Evolutionary conservation across 2,888 invertebrate species (phyloP), one percentile per base, ranked within the genome.

Genomic region (Phaonia tiefii): DNA sequence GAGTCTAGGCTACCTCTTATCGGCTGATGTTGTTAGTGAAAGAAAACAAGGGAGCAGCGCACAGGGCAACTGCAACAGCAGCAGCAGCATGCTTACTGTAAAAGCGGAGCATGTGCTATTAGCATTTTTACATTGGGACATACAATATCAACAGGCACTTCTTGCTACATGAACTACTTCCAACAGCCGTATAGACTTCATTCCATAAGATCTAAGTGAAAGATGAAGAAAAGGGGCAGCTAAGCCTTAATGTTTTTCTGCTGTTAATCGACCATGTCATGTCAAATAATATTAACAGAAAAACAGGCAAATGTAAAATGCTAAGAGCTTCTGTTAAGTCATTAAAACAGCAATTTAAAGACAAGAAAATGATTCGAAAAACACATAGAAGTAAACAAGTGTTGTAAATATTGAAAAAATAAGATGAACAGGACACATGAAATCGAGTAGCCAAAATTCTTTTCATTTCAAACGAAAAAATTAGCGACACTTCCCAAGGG

Each of bases 251-350:
- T 39, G 39, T 56, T 44, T 17, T 54, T 31, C 39, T 25, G 63
- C 63, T 63, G 71, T 66, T 72, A 75, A 72, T 25, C 67, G 72
- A 75, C 74, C 77, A 81, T 77, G 69, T 75, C 77, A 75, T 75
- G 81, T 78, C 78, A 78, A 81, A 78, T 67, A 69, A 81, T 49
- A 80, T 54, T 49, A 80, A 72, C 67, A 67, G 44, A 8, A 69
- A 25, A 75, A 22, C 69, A 26, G 51, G 26, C 13, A 13, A 54
- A 63, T 39, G 54, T n/a, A 5, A 65, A 71, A 76, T 39, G n/a
- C 71, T 73, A 63, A 72, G 42, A 20, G 67, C 56, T 46, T 31
- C 56, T 63, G 65, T 22, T 15, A 22, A 4, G 79, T 67, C 65
- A 75, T 31, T 71, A 63, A 58, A 65, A 69, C 56, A 77, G 37